Base-by-base conservation (phyloP, 2,797 vertebrate genomes). In the Erithacus rubecula region DNA sequence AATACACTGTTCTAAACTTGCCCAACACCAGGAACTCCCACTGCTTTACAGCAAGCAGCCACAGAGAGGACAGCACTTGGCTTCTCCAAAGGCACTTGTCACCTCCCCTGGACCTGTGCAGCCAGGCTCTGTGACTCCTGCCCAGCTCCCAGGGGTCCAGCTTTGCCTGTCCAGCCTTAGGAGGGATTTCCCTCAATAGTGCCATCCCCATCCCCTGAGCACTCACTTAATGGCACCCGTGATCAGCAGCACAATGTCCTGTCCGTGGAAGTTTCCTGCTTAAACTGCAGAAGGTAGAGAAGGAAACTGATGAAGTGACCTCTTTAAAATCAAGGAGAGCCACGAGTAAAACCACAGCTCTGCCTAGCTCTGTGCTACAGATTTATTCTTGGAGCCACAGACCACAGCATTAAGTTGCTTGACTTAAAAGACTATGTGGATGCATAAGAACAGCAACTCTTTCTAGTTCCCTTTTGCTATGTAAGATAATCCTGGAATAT, bases 371-470 rank as follows among this genome's bases (percentile, higher is more conserved):
- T 60, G 44, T 70, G 72, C 29, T 52, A 84, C 85, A 86, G 55
- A 72, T 87, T 81, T 94, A 46, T 94, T 87, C 36, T 39, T 65
- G 46, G 69, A 87, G 69, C 76, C 83, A 71, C 74, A 94, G 83
- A 87, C 86, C 71, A 89, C 74, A 81, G 62, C 39, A 41, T 15
- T 18, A 51, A 71, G 39, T 8, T 85, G 32, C 69, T 80, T 64
- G 78, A 83, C 64, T 93, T 94, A 88, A 94, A 94, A 74, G 62
- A 41, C 27, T 37, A 3, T 5, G 56, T 64, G 68, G 78, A 22
- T 84, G 74, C 79, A 60, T 16, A 36, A 69, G 43, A 87, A 18
- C 39, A 60, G 76, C 60, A 84, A 27, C 19, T 51, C 63, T 39
- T 93, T 55, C 43, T 51, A 59, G 34, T 9, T 49, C 41, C 32